Base-by-base conservation (phyloP, 30 jellyfish, hydroid and myxozoan species). In the Aurelia coerulea region DNA sequence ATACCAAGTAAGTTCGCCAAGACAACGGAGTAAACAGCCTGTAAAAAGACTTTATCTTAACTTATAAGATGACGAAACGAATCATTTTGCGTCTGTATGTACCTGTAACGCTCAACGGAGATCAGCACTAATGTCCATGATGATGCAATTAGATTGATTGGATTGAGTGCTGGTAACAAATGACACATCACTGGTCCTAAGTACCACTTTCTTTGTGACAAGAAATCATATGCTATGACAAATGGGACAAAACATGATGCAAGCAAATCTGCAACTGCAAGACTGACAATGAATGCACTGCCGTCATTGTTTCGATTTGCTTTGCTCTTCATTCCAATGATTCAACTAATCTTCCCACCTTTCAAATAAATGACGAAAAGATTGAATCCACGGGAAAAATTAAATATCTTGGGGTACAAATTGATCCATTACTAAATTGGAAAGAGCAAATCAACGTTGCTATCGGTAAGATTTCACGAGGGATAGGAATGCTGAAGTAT, bases 201-300 rank as follows among this genome's bases (percentile, higher is more conserved):
- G 65, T 83, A 51, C 97, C 97, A 90, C 42, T 15, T 19, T 15
- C 58, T 68, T 23, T 9, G 33, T 46, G 41, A 69, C 34, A 80
- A 17, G 15, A 81, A 62, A 67, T 85, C 94, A 49, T 74, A 83
- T 50, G 80, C 76, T 46, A 85, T 79, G 71, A 79, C 90, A 34
- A 90, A 49, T 18, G 97, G 97, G 17, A 83, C 91, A 51, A 65
- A 68, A 10, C 79, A 51, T 6, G 90, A 77, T 15, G 91, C 90
- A n/a, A 90, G 81, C 1, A 82, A 34, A 83, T 90, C 97, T 3
- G 90, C 91, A 54, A 82, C 86, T 50, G 91, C 97, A 13, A 90
- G 87, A 68, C 79, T 51, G 81, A 90, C 84, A 23, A 90, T 70
- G 39, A 90, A 82, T 4, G 80, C 68, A 35, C 84, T 84, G 6